Percentiles rank a stretch among this genome's conserved stretches.
phyloP scores from a whole-genome alignment of 2,888 invertebrate species.

The Sminthurides aquaticus region DNA sequence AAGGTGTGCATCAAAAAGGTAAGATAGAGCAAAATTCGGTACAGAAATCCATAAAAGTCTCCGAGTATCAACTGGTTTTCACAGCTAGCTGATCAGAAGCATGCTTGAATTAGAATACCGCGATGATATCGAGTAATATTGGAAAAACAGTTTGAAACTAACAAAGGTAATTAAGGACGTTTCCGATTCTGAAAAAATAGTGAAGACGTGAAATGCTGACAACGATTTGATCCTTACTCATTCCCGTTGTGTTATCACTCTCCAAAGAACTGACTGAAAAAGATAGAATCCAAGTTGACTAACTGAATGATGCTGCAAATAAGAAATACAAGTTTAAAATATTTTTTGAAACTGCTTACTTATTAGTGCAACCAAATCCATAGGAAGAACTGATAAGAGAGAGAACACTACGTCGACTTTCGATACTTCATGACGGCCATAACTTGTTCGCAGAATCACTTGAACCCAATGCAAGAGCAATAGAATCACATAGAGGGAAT shows the following conservation, averaged over 20 bases:
- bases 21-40: constrained; percentile 27
- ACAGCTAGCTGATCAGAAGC: constrained; percentile 30
- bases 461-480: constrained; percentile 36
- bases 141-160: too few relatives aligned
- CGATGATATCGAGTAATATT: too few relatives aligned
- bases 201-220: constrained; percentile 33
- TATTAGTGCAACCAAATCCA: constrained; percentile 33
- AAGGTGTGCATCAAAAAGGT: constrained; percentile 32
- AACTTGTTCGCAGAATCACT: constrained; percentile 36
- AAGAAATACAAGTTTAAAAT: too few relatives aligned
- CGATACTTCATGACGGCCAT: constrained; percentile 35
- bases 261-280: too few relatives aligned
- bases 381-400: constrained; percentile 33
- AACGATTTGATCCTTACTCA: constrained; percentile 17
- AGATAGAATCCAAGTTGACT: too few relatives aligned
- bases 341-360: too few relatives aligned
- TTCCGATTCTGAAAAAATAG: constrained; percentile 33
- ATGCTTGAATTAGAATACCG: not conserved
- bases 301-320: too few relatives aligned
- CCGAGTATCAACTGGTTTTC: constrained; percentile 38
- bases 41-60: constrained; percentile 35
- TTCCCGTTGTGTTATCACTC: too few relatives aligned
- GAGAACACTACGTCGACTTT: constrained; percentile 36
- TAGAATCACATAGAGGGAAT: constrained; percentile 34
- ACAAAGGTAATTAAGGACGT: constrained; percentile 32